A percentile compares a stretch with the other conserved stretches of the same genome.
These are phyloP conservation scores for Nycticorax nycticorax DNA, from an alignment of 2,113 vertebrate species.

Conservation along the genomic window DNA sequence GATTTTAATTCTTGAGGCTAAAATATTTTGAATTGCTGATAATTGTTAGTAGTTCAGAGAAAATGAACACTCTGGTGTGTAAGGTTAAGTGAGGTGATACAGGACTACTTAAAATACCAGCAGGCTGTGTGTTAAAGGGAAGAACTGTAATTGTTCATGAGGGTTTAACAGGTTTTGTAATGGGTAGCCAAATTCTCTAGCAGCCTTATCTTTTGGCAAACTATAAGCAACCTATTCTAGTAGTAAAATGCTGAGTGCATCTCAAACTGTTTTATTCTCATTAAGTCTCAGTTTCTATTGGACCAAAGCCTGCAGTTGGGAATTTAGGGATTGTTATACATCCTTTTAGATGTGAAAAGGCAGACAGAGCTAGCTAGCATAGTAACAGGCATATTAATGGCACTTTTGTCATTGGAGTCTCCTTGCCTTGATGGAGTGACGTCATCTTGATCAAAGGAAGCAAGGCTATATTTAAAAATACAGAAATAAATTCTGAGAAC, in stretches of 20 bases:
- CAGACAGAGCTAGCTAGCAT: accelerated
- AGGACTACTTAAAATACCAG: not conserved
- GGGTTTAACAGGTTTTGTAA: not conserved
- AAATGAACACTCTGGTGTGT: not conserved
- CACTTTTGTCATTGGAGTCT: not conserved
- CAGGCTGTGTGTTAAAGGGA: not conserved
- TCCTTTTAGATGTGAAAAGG: not conserved
- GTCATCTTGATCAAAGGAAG: not conserved
- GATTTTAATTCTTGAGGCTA: not conserved
- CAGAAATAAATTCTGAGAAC: not conserved
- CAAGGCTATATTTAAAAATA: not conserved
- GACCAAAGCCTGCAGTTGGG: not conserved
- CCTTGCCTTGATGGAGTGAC: not conserved
- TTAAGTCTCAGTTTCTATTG: not conserved
- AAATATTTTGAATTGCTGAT: not conserved
- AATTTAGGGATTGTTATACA: not conserved
- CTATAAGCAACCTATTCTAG: not conserved
- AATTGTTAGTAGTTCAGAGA: not conserved
- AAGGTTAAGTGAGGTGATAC: not conserved
- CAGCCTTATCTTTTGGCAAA: not conserved
- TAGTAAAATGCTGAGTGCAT: not conserved
- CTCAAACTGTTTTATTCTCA: not conserved
- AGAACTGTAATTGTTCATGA: not conserved
- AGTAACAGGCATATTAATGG: not conserved
- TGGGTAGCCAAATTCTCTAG: not conserved